Evolutionary conservation across 2,888 invertebrate species (phyloP).

Genomic region (Netelia melanura): DNA sequence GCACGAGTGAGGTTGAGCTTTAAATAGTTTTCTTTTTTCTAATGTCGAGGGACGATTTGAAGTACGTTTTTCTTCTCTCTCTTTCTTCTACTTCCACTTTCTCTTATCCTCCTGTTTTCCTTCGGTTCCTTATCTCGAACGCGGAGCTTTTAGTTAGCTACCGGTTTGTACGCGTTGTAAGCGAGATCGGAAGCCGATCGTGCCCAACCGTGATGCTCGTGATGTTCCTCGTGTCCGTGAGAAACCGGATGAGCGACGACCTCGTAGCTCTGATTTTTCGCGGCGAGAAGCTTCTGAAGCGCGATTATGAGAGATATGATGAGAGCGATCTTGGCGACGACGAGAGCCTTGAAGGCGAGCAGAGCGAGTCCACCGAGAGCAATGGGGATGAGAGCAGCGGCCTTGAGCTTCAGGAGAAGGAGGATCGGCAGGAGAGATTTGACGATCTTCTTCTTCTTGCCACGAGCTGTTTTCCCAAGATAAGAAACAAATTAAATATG

Average conservation of each 20-base stretch:
- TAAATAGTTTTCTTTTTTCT: constrained; percentile 41
- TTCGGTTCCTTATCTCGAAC: constrained; percentile 1
- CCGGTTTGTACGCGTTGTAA: constrained; percentile 88
- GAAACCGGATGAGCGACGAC: constrained; percentile 84
- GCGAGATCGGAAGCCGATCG: constrained; percentile 89
- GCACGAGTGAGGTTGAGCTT: constrained; percentile 62
- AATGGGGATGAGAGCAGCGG: constrained; percentile 91
- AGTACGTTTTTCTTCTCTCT: constrained; percentile 53
- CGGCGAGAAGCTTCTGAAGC: constrained; percentile 91
- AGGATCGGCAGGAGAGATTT: constrained; percentile 91
- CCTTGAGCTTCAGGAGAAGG: constrained; percentile 92
- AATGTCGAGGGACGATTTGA: constrained; percentile 60
- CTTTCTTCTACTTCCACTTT: constrained; percentile 33
- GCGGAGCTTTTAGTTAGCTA: constrained; percentile 75
- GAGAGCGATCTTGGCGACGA: constrained; percentile 93
- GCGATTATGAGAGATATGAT: constrained; percentile 92
- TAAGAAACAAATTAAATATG: too few species aligned
- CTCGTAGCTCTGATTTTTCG: constrained; percentile 89
- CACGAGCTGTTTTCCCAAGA: constrained; percentile 84
- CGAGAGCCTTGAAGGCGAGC: constrained; percentile 93
- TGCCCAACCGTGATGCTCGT: constrained; percentile 89
- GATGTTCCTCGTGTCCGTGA: constrained; percentile 84
- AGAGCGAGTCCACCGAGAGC: constrained; percentile 92
- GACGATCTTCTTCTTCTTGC: constrained; percentile 92
- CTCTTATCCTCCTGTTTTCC: constrained; percentile 4